These are phyloP conservation scores for Felis chaus DNA, from an alignment of 2,113 vertebrate species.

Conservation along the genomic window DNA sequence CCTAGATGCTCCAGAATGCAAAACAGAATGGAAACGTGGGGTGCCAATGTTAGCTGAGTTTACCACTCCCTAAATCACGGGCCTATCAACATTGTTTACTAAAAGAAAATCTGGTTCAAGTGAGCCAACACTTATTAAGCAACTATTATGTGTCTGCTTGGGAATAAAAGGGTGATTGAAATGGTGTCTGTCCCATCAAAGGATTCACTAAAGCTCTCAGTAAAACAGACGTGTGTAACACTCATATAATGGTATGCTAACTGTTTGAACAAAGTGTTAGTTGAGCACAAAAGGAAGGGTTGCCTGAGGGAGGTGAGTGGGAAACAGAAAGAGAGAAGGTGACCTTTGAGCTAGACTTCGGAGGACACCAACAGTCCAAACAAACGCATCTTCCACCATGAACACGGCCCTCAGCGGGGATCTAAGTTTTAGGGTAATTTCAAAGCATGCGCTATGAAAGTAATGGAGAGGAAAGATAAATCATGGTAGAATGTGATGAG, in stretches of 20 bases:
- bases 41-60: not conserved
- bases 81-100: not conserved
- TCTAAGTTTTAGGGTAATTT: not conserved
- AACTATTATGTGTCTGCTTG: not conserved
- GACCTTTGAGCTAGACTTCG: not conserved
- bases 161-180: not conserved
- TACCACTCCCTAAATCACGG: not conserved
- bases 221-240: not conserved
- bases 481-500: not conserved
- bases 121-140: not conserved
- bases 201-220: not conserved
- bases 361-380: conserved; percentile 1
- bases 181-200: not conserved
- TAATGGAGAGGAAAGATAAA: not conserved
- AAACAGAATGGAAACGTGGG: not conserved
- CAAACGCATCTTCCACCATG: not conserved
- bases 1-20: not conserved
- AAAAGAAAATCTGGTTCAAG: not conserved
- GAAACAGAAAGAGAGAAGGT: not conserved
- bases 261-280: not conserved
- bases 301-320: not conserved
- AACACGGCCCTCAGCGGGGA: not conserved
- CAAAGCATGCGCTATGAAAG: not conserved
- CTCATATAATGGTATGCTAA: not conserved
- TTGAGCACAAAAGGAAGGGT: not conserved